Evolutionary conservation across 2,113 vertebrate genomes (phyloP).

Genomic region (Muscicapa adusta): DNA sequence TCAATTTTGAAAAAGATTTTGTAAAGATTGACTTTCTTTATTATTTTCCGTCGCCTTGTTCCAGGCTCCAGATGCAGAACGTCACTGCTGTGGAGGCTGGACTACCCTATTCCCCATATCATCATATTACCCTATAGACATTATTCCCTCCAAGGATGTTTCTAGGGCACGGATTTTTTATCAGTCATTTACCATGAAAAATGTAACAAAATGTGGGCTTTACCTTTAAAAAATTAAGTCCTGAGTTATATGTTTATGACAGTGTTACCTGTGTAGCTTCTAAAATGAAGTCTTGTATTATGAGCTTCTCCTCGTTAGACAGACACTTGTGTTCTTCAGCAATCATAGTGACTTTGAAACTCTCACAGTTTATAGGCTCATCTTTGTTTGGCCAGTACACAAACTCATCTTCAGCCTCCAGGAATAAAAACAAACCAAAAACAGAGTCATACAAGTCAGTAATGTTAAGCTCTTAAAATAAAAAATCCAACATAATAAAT

Average conservation of each 20-base stretch:
- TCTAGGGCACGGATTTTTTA: neutral
- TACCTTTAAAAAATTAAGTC: neutral
- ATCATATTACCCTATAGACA: neutral
- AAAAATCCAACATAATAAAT: neutral
- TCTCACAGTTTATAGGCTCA: conserved; percentile 84
- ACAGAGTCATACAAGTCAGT: neutral
- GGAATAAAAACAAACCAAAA: neutral
- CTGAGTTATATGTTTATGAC: neutral
- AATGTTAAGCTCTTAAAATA: neutral
- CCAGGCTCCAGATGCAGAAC: neutral
- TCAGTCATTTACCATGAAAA: neutral
- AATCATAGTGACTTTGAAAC: conserved; percentile 87
- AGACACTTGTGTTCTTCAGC: conserved; percentile 85
- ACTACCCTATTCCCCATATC: neutral
- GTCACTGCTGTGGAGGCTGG: neutral
- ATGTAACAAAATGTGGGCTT: neutral
- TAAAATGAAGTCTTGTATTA: conserved; percentile 89
- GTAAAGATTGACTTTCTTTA: neutral
- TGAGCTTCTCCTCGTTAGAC: conserved; percentile 88
- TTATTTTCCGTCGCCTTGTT: neutral
- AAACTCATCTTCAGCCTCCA: conserved; percentile 80
- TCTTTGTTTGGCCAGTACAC: conserved; percentile 89
- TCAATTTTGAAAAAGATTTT: neutral
- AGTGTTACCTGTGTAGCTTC: conserved; percentile 87
- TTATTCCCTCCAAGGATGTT: neutral